These are phyloP conservation scores for Saimiri boliviensis DNA, from an alignment of 2,113 vertebrate species.

Conservation along the genomic window DNA sequence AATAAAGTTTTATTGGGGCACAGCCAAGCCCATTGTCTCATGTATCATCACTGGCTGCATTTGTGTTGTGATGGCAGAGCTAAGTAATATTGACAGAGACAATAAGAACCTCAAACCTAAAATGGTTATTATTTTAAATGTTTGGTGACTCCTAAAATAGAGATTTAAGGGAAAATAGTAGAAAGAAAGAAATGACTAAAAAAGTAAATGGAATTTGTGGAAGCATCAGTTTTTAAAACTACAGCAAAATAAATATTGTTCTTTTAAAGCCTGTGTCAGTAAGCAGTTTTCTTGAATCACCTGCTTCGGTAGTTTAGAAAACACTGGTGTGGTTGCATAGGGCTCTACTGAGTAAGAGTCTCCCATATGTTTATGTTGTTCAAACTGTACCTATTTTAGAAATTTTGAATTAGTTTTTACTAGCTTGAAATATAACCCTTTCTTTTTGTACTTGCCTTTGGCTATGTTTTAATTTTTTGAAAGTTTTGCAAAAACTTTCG, in stretches of 20 bases:
- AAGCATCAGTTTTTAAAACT: neutral
- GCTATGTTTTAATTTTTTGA: neutral
- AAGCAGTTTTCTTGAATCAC: neutral
- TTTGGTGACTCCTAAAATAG: neutral
- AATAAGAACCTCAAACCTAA: neutral
- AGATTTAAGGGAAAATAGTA: neutral
- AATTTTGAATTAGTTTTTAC: neutral
- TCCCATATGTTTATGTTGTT: neutral
- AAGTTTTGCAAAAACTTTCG: neutral
- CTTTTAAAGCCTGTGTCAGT: neutral
- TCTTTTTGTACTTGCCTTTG: neutral
- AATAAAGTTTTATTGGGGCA: constrained; percentile 19
- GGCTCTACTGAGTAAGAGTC: neutral
- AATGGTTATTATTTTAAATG: neutral
- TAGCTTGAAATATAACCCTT: neutral
- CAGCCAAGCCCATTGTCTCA: neutral
- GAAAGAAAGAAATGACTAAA: neutral
- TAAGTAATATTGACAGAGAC: neutral
- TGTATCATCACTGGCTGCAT: neutral
- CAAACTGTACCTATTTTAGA: neutral
- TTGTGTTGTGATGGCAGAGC: neutral
- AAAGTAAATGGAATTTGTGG: neutral
- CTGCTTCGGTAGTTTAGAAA: neutral
- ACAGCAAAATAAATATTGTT: neutral
- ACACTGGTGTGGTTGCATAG: neutral